Base-by-base conservation (phyloP, 2,888 invertebrate species). In the Vesta saturnalis region DNA sequence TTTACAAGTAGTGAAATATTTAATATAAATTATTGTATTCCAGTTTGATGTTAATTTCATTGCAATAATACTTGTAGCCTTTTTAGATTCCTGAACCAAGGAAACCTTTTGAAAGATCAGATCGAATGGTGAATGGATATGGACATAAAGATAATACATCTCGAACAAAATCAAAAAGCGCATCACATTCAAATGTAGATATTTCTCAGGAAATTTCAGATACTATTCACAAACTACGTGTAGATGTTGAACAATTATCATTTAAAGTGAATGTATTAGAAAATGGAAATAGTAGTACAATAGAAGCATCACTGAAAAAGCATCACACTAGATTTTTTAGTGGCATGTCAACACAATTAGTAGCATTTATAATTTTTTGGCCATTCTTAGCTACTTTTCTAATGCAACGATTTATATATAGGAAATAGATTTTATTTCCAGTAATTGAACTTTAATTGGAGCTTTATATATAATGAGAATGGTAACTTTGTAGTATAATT, bases 361-460 rank as follows among this genome's bases (percentile, higher is more conserved):
- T 91, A 59, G 78, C 86, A 57, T 84, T 92, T 70, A 80, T 92
- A 72, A 77, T 90, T 19, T 71, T 88, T 64, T 92, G 92, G 92
- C 92, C 92, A 3, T 86, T 92, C 77, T 71, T 91, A 55, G 89
- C 87, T 2, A 86, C 75, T 72, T 79, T 82, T 71, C 74, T 84
- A 54, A 76, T 82, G 73, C 80, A 81, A 71, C 76, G 80, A 70
- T 80, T 77, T 73, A 59, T 79, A 58, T 62, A 72, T 49, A 72
- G 64, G 52, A 75, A 68, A 52, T 60, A 67, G 10, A 35, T 18
- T 56, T 49, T 4, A 49, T 14, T 12, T 5, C 12, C 15, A 30
- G 16, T 46, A 22, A 15, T 6, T 60, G n/a, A 16, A 52, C 5
- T 49, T 39, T 43, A n/a, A 43, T n/a, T n/a, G 1, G 2, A 43